Evolutionary conservation across 2,113 vertebrate species (phyloP).

Genomic region (Pteruthius melanotis): DNA sequence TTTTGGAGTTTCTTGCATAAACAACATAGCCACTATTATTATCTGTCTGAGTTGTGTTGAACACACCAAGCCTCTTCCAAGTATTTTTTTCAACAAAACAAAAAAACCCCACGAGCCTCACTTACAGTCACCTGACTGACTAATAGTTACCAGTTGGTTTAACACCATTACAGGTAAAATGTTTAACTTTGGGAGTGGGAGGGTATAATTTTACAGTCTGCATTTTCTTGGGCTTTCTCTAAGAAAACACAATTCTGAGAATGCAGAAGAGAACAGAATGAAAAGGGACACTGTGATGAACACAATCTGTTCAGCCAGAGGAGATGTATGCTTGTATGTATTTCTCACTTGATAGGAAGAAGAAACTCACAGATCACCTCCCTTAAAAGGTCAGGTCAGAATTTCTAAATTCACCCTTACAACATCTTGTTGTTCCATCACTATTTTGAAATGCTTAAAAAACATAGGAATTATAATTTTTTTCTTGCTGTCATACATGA

Average conservation of each 20-base stretch:
- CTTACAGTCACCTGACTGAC: not conserved
- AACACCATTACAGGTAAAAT: not conserved
- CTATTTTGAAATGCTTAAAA: not conserved
- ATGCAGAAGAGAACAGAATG: not conserved
- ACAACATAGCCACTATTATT: not conserved
- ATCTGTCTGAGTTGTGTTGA: not conserved
- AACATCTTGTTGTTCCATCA: not conserved
- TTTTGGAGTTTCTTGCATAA: not conserved
- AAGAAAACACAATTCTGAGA: not conserved
- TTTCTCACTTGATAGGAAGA: not conserved
- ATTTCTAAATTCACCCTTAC: not conserved
- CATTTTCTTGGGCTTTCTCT: not conserved
- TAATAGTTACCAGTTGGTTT: not conserved
- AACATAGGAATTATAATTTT: not conserved
- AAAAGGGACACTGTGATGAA: not conserved
- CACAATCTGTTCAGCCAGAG: not conserved
- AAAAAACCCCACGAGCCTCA: not conserved
- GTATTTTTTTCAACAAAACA: not conserved
- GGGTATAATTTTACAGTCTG: not conserved
- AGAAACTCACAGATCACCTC: not conserved
- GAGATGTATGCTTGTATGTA: not conserved
- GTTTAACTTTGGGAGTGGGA: not conserved
- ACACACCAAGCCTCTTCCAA: not conserved
- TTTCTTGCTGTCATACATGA: not conserved
- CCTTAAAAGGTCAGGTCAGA: not conserved